phyloP scores from a whole-genome alignment of 2,113 vertebrate genomes.

The Empidonax alnorum region DNA sequence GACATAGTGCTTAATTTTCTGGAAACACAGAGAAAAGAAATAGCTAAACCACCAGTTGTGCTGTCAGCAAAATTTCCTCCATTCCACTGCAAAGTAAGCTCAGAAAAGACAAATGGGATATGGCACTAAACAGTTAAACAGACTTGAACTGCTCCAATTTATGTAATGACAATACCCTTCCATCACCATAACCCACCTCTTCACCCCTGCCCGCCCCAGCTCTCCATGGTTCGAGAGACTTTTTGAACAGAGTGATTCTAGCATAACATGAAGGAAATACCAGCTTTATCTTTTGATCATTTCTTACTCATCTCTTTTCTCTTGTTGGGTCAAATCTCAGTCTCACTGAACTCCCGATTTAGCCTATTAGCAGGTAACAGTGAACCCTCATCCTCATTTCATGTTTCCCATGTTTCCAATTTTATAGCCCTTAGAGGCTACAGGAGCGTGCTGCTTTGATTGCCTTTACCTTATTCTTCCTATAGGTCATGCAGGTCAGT shows the following conservation, averaged over 20 bases:
- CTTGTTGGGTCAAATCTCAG: constrained; percentile 14
- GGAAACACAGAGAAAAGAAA: neutral
- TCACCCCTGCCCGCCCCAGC: neutral
- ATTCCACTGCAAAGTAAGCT: neutral
- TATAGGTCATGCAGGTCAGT: neutral
- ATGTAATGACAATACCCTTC: constrained; percentile 1
- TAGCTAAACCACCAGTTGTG: neutral
- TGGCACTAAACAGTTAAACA: constrained; percentile 9
- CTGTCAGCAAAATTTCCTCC: neutral
- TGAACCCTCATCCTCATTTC: neutral
- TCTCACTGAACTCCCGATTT: constrained; percentile 6
- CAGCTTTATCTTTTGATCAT: neutral
- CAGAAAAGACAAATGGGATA: neutral
- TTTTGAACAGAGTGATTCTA: constrained; percentile 28
- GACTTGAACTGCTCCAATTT: constrained; percentile 7
- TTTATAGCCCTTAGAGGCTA: neutral
- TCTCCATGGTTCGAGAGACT: neutral
- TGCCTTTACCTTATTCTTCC: constrained; percentile 4
- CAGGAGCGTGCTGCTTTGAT: neutral
- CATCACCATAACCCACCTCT: neutral
- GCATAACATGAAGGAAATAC: constrained; percentile 27
- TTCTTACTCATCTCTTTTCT: constrained; percentile 16
- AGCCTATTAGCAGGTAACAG: neutral
- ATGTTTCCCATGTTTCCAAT: neutral
- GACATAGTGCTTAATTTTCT: neutral